Evolutionary conservation across 1,140 invertebrate species (phyloP), one percentile per base, ranked within the genome.

Genomic region (Spodoptera litura): DNA sequence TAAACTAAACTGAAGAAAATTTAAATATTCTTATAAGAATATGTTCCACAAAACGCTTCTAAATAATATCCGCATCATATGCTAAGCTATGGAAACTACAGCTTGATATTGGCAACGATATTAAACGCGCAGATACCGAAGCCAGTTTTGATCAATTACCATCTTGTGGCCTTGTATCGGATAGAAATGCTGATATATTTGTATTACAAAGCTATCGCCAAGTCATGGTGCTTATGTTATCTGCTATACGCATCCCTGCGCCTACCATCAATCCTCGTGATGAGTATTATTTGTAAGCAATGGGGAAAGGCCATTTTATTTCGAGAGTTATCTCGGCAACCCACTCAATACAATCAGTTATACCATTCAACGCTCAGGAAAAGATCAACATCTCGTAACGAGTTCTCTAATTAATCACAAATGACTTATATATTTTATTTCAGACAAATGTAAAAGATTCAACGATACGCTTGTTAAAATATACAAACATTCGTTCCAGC

Each of bases 201-300:
- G 58, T 35, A 61, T 61, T 35, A 35, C 58, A 61, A 61, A 61
- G 27, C 58, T 31, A 35, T 61, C 31, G 58, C 58, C 27, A 13
- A 31, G 31, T 61, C 58, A 61, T 20, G 58, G 27, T 35, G 58
- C 27, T 61, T 58, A 58, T 58, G 56, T 20, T 27, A 58, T 27
- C 56, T 31, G 58, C 58, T 31, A 61, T 61, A 13, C 20, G 11
- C 58, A 31, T 31, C 11, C 27, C 11, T 31, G 27, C 27, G 11
- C 27, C 27, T 6, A 61, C 15, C 61, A 64, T 64, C 58, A 64
- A 44, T 64, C 31, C 38, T 49, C 38, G 3, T 38, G 38, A 66
- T 49, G n/a, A 49, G 10, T 20, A 49, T 64, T 64, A 64, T 66
- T 66, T 49, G 38, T 66, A 66, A 66, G 10, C 10, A 38, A 49